Conservation (phyloP, 2,797 vertebrate species). For the Sebastes steindachneri region DNA sequence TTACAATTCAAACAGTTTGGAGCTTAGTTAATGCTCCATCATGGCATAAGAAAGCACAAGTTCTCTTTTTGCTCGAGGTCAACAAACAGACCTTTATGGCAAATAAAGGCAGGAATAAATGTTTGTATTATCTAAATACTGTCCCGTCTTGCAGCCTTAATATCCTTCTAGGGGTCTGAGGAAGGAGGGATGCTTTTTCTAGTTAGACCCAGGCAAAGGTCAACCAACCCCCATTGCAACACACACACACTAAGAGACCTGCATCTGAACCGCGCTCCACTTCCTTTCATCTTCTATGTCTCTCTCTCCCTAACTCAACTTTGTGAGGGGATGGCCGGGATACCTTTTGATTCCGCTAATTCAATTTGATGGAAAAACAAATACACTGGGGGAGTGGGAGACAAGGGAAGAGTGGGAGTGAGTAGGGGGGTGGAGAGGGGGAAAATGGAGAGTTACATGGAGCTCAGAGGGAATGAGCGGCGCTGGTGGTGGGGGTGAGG, state of each 20-base stretch:
- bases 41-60: not conserved
- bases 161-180: constrained; percentile 75
- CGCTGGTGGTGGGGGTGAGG: not conserved
- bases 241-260: constrained; percentile 75
- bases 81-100: constrained; percentile 23
- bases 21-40: constrained; percentile 29
- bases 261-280: constrained; percentile 83
- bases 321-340: constrained; percentile 79
- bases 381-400: constrained; percentile 78
- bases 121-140: constrained; percentile 61
- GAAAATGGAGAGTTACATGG: constrained; percentile 47
- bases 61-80: constrained; percentile 33
- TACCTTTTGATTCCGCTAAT: constrained; percentile 89
- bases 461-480: constrained; percentile 32
- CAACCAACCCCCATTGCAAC: constrained; percentile 72
- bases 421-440: constrained; percentile 4
- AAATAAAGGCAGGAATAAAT: constrained; percentile 34
- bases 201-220: constrained; percentile 79
- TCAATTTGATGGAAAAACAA: constrained; percentile 90
- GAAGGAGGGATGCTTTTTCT: constrained; percentile 74
- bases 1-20: constrained; percentile 18
- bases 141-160: constrained; percentile 60
- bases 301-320: constrained; percentile 84
- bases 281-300: constrained; percentile 83
- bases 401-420: constrained; percentile 74